Percentiles rank a stretch among this genome's conserved stretches.
Conservation (phyloP, 2,888 invertebrate species). For the Troglohyphantes excavatus region DNA sequence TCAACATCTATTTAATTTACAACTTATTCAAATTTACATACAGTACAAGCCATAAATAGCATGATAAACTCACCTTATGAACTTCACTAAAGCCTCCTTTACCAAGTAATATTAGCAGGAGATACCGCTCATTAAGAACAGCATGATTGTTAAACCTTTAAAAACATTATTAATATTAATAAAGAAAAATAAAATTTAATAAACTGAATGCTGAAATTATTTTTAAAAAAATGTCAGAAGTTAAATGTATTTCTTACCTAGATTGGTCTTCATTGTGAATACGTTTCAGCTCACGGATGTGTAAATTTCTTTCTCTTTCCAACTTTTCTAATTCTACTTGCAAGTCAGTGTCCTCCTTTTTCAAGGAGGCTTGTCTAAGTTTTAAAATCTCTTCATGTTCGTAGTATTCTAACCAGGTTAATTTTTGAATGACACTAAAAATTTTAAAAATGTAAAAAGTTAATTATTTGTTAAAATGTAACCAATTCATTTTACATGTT, state of each 20-base stretch:
- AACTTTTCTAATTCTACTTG: conserved; percentile 99
- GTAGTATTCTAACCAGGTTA: conserved; percentile 90
- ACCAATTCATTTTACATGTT: too few relatives aligned
- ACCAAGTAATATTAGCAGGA: conserved; percentile 97
- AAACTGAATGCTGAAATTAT: too few relatives aligned
- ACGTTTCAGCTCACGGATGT: conserved; percentile 98
- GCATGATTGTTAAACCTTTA: conserved; percentile 97
- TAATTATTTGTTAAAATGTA: too few relatives aligned
- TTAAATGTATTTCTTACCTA: conserved; percentile 84
- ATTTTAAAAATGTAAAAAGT: too few relatives aligned
- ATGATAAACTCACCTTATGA: conserved; percentile 87
- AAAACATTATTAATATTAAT: neutral
- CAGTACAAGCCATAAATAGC: neutral
- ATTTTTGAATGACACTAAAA: conserved; percentile 57
- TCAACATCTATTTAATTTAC: too few relatives aligned
- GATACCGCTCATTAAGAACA: conserved; percentile 97
- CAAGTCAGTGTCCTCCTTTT: conserved; percentile 99
- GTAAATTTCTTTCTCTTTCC: conserved; percentile 97
- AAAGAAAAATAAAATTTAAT: neutral
- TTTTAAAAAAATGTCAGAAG: too few relatives aligned
- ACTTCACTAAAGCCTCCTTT: conserved; percentile 98
- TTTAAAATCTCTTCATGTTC: conserved; percentile 99
- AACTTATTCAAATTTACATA: neutral
- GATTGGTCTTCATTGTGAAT: conserved; percentile 99
- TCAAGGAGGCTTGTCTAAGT: conserved; percentile 97